Base-by-base conservation (phyloP, 2,888 invertebrate genomes). In the Cheilosia scutellata region DNA sequence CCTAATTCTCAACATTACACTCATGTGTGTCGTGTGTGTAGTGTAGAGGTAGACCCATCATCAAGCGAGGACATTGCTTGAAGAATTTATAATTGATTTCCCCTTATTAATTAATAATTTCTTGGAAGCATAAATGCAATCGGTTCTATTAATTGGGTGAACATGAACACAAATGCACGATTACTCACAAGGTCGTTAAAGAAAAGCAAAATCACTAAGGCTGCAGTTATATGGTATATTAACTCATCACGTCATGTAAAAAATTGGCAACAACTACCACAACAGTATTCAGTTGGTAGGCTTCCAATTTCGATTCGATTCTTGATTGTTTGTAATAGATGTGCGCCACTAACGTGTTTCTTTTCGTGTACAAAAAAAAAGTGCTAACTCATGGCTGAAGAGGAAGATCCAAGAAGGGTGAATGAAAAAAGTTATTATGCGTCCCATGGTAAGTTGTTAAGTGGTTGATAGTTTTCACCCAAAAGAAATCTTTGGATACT, bases 181-280 rank as follows among this genome's bases (percentile, higher is more conserved):
- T 40, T 60, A 60, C 40, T 20, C 29, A 33, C 77, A 78, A 78
- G 78, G 78, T 71, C 78, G 47, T 63, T 16, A 4, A 29, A 75
- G 53, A 49, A 75, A 75, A 74, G 9, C 44, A n/a, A 72, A 37
- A 49, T 20, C 53, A 49, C 49, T 44, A 51, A 9, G 33, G 6
- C 6, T 13, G 51, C 25, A 27, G 51, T 27, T 5, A 4, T 51
- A 37, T 5, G 27, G 27, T 27, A 29, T 51, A 29, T 51, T 51
- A 60, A 7, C 49, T 58, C 37, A 37, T 37, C 57, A 57, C 44
- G 5, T n/a, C n/a, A n/a, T n/a, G 44, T 5, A 13, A 16, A 44
- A 16, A 44, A 16, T 44, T 44, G 44, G 47, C 20, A n/a, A 16
- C 7, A 20, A 4, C 20, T n/a, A 47, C 6, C 6, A 16, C 47